Conservation (phyloP, 2,113 vertebrate genomes). For the Cyprichromis sp. region DNA sequence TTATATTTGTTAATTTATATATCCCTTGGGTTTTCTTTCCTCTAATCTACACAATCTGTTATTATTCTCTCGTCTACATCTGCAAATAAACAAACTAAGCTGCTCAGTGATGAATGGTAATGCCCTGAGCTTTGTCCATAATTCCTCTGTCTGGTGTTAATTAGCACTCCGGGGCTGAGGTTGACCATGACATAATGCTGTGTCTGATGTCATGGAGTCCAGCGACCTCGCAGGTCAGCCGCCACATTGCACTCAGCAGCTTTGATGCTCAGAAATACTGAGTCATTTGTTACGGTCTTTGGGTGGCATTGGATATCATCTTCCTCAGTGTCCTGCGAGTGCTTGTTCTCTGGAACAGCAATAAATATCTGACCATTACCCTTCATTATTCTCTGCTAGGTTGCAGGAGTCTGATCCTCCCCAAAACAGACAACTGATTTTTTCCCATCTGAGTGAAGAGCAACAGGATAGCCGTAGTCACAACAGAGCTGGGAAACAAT, state of each 20-base stretch:
- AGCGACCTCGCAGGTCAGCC: constrained; percentile 60
- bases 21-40: constrained; percentile 28
- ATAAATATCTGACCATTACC: not conserved
- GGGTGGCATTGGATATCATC: constrained; percentile 52
- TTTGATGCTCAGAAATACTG: constrained; percentile 55
- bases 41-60: constrained; percentile 45
- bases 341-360: not conserved
- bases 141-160: constrained; percentile 67
- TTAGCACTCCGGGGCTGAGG: constrained; percentile 62
- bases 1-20: constrained; percentile 29
- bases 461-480: constrained; percentile 32
- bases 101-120: constrained; percentile 56
- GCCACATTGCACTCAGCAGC: constrained; percentile 46
- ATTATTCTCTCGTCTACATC: constrained; percentile 49
- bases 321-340: not conserved
- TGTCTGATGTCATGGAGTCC: constrained; percentile 68
- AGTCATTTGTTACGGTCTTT: constrained; percentile 54
- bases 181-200: constrained; percentile 63
- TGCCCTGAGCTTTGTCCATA: constrained; percentile 52
- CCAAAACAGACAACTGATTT: constrained; percentile 10
- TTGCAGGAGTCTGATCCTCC: constrained; percentile 2
- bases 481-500: constrained; percentile 25
- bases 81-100: constrained; percentile 62
- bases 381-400: not conserved
- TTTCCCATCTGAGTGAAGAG: constrained; percentile 6